Evolutionary conservation across 2,888 invertebrate genomes (phyloP), one percentile per base, ranked within the genome.

Genomic region (Acutogordius australiensis): DNA sequence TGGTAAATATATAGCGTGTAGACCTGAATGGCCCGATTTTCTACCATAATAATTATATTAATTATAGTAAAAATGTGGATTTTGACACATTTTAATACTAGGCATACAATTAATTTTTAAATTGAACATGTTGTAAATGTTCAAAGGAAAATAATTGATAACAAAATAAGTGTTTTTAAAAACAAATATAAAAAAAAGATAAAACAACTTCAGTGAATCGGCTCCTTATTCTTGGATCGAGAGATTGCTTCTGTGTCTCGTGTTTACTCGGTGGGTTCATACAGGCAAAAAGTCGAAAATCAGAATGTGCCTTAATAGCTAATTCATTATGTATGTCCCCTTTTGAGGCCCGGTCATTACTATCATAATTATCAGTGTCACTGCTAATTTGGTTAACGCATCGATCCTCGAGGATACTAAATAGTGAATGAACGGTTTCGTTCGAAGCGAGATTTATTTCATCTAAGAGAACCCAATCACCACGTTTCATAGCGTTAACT

Each of bases 191-290:
- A n/a, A n/a, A n/a, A n/a, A n/a, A n/a, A n/a, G n/a, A n/a, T n/a
- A n/a, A n/a, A n/a, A n/a, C n/a, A n/a, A 51, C n/a, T 51, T 51
- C 51, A n/a, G 26, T 51, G 26, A 51, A 51, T 23, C 51, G 8
- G 23, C 23, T 51, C 26, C 51, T 51, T 4, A 51, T 4, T 8
- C 51, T 23, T n/a, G 13, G 26, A 51, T 23, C 26, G 4, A 51
- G 23, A 51, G 13, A 21, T 23, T 26, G 13, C 51, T 51, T 51
- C 26, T 51, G 51, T 57, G 99, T 75, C 68, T 94, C 86, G 69
- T 84, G 84, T 71, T 99, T 99, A 0, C 91, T 97, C 0, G 91
- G 90, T 2, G 97, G 97, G 73, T 99, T 99, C 97, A 99, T 99
- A 66, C 94, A 97, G 1, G 94, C 91, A 71, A 99, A 91, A 57